These are phyloP conservation scores for Notolabrus celidotus DNA, from an alignment of 2,797 vertebrate species.

Conservation along the genomic window DNA sequence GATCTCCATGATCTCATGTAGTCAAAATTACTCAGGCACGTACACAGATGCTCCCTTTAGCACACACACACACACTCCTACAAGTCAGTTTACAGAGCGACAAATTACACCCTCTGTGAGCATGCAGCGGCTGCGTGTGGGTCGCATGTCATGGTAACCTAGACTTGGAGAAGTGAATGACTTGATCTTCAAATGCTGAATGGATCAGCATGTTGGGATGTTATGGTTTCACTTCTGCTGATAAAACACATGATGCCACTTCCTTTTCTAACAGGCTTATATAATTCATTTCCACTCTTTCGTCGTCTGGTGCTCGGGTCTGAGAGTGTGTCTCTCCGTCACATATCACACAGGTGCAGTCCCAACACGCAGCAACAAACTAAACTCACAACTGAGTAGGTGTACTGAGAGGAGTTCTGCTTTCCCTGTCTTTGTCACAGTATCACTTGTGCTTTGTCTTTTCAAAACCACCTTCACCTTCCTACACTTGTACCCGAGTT, in stretches of 20 bases:
- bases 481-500: slow-evolving; percentile 42
- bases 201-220: slow-evolving; percentile 21
- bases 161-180: slow-evolving; percentile 44
- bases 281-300: slow-evolving; percentile 10
- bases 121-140: neutral
- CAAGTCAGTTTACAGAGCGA: slow-evolving; percentile 8
- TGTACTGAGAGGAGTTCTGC: slow-evolving; percentile 16
- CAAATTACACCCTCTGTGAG: neutral
- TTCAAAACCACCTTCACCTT: slow-evolving; percentile 49
- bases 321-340: neutral
- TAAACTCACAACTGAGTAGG: slow-evolving; percentile 8
- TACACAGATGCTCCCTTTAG: neutral
- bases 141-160: slow-evolving; percentile 42
- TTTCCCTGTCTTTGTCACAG: slow-evolving; percentile 19
- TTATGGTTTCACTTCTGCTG: slow-evolving; percentile 63
- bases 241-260: slow-evolving; percentile 54
- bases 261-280: slow-evolving; percentile 24
- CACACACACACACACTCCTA: neutral
- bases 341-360: slow-evolving; percentile 11
- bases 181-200: slow-evolving; percentile 52
- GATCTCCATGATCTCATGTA: slow-evolving; percentile 29
- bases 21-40: neutral
- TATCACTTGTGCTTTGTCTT: slow-evolving; percentile 18
- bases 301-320: neutral
- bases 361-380: neutral